phyloP scores from a whole-genome alignment of 2,797 vertebrate genomes.

The Carcharodon carcharias region DNA sequence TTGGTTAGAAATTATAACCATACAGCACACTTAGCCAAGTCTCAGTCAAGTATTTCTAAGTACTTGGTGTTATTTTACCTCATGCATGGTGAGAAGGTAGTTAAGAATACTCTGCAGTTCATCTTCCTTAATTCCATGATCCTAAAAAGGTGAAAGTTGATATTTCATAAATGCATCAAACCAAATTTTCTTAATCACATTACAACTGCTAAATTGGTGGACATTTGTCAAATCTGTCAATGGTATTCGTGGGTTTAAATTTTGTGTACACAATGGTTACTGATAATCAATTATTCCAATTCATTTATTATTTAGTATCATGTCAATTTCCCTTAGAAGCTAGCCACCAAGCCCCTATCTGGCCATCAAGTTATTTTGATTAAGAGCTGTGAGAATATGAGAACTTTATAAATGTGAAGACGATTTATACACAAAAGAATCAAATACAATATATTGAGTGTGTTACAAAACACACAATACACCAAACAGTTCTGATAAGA shows the following conservation, averaged over 20 bases:
- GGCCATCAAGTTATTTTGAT: background rate
- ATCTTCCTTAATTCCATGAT: constrained; percentile 90
- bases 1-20: background rate
- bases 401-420: background rate
- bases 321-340: background rate
- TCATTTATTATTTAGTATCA: background rate
- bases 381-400: background rate
- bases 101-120: constrained; percentile 95
- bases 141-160: constrained; percentile 55
- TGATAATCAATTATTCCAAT: background rate
- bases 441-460: background rate
- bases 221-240: background rate
- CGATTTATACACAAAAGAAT: constrained; percentile 44
- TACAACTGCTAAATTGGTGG: background rate
- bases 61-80: constrained; percentile 63
- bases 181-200: background rate
- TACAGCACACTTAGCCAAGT: background rate
- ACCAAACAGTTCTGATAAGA: background rate
- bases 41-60: background rate
- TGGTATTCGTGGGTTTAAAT: background rate
- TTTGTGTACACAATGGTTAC: background rate
- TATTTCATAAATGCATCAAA: background rate
- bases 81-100: constrained; percentile 93
- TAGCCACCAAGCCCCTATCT: background rate
- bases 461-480: background rate